Percentiles rank a stretch among this genome's conserved stretches.
Conservation (phyloP, 2,113 vertebrate species). For the Verasper variegatus region DNA sequence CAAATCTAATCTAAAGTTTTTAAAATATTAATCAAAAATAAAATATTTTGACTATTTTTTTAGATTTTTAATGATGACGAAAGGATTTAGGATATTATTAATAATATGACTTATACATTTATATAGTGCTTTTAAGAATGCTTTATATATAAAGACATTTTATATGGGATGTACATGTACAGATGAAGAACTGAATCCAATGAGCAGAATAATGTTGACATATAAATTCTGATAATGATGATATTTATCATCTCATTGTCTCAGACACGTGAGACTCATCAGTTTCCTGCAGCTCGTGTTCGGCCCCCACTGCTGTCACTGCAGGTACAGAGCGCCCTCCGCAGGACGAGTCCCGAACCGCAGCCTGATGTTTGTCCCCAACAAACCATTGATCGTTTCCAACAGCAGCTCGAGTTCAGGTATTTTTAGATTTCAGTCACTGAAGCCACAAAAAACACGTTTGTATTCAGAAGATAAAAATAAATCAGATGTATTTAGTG, state of each 20-base stretch:
- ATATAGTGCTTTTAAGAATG: no score
- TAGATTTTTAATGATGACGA: no score
- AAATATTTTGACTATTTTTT: no score
- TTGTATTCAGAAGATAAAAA: not conserved
- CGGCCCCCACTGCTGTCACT: conserved; percentile 6
- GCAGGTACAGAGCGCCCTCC: conserved; percentile 72
- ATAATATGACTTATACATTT: no score
- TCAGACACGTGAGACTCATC: conserved; percentile 24
- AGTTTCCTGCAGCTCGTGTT: conserved; percentile 20
- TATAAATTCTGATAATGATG: not conserved
- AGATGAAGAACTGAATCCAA: not conserved
- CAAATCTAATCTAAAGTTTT: no score
- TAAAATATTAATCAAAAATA: no score
- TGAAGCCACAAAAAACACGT: not conserved
- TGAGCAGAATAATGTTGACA: not conserved
- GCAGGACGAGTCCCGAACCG: conserved; percentile 49
- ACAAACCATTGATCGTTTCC: not conserved
- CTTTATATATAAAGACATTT: no score
- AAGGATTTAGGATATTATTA: no score
- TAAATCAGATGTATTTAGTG: not conserved
- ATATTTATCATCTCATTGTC: not conserved
- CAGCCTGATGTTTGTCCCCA: conserved; percentile 14
- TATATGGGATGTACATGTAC: no score
- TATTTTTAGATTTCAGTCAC: not conserved
- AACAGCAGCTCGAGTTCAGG: not conserved